Base-by-base conservation (phyloP, 2,888 invertebrate genomes). In the Scelioninae gen. 2 region DNA sequence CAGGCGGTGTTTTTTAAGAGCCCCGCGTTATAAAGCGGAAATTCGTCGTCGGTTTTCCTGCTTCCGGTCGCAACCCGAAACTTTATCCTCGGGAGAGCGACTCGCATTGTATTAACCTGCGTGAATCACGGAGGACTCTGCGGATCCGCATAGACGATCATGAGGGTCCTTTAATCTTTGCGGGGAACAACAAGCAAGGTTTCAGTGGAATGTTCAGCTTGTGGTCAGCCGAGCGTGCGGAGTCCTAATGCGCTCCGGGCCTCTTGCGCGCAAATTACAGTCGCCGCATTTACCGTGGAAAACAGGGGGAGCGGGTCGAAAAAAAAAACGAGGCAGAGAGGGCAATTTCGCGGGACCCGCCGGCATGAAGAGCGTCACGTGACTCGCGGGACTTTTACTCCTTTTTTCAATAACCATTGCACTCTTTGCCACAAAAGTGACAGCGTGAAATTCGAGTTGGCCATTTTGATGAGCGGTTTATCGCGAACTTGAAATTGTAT, bases 171-270 rank as follows among this genome's bases (percentile, higher is more conserved):
- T 67, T 61, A 61, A 67, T 67, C 73, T 60, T 67, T 35, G 60
- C 67, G 41, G 53, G 41, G 52, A 35, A 22, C 55, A 50, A 55
- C 60, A 50, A 6, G 55, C 61, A 48, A 55, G 65, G 55, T 72
- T 72, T 72, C 65, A 72, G 65, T 61, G 67, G 72, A 67, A 60
- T 60, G 65, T 67, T 53, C 72, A 60, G 50, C 39, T 60, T 72
- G 64, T 65, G 71, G 71, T 72, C 71, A 65, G 60, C 71, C 60
- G 53, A 60, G 71, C 64, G 57, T 45, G 43, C 65, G 25, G 46
- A 53, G 71, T 60, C 41, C 60, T 61, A 60, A 61, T 57, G 61
- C 72, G 45, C 39, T 35, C 15, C 61, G 43, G 55, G 48, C 65
- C 25, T 25, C 25, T 60, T 65, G 65, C 53, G 52, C 58, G 60